These are phyloP conservation scores for Ophthalmolycus amberensis DNA, from an alignment of 2,113 vertebrate species.

Conservation along the genomic window DNA sequence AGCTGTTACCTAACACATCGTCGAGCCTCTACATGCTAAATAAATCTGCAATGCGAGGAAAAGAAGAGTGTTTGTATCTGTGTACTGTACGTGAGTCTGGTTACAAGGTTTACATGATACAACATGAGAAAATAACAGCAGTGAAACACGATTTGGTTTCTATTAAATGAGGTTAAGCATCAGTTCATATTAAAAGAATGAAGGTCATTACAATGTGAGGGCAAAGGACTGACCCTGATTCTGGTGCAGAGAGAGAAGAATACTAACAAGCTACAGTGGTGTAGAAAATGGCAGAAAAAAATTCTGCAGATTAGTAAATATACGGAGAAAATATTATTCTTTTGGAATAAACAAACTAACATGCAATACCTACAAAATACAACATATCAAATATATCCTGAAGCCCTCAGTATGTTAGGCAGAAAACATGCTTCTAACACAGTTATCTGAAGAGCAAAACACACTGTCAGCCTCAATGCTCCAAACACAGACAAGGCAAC, in stretches of 20 bases:
- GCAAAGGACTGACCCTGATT: not conserved
- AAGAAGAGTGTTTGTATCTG: not conserved
- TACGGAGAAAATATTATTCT: not conserved
- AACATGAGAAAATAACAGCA: not conserved
- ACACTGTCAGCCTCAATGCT: not conserved
- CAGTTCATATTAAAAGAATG: constrained; percentile 9
- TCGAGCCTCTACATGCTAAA: constrained; percentile 14
- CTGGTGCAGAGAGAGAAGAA: not conserved
- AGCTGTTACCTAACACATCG: constrained; percentile 34
- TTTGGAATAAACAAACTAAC: not conserved
- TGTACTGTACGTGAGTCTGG: not conserved
- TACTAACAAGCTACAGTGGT: not conserved
- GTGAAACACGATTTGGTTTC: not conserved
- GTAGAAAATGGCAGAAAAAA: not conserved
- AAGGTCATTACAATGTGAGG: constrained; percentile 1
- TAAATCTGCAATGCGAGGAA: constrained; percentile 13
- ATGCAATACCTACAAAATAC: not conserved
- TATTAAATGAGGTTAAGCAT: not conserved
- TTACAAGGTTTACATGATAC: not conserved
- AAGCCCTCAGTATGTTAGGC: not conserved
- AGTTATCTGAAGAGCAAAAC: not conserved
- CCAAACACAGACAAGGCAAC: not conserved
- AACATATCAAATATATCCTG: not conserved
- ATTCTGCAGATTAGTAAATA: not conserved
- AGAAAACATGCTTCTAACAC: not conserved